Evolutionary conservation across 2,888 invertebrate species (phyloP).

Genomic region (Platycnemis pennipes): DNA sequence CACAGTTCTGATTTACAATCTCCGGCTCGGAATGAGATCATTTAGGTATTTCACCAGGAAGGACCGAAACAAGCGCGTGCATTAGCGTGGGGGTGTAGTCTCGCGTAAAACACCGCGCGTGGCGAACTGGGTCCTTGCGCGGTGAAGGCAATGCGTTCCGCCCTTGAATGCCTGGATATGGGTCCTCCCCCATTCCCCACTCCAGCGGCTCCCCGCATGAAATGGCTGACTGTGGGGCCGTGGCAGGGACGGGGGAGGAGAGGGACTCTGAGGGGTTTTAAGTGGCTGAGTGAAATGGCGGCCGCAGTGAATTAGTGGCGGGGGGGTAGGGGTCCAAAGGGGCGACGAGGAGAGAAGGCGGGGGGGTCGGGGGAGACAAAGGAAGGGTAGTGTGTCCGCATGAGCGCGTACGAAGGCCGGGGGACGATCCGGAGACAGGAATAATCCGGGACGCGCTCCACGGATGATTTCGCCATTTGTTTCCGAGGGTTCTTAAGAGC

Average conservation of each 20-base stretch:
- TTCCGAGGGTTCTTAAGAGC: not conserved
- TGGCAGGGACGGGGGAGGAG: not conserved
- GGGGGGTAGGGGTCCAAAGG: not conserved
- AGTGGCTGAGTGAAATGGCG: not conserved
- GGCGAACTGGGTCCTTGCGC: not conserved
- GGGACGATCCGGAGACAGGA: not conserved
- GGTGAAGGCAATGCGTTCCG: not conserved
- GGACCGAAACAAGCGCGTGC: not conserved
- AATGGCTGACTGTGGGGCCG: not conserved
- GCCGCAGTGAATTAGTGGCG: slow-evolving; percentile 8
- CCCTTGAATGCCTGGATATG: not conserved
- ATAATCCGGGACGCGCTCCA: not conserved
- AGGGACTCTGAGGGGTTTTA: not conserved
- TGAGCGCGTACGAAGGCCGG: not conserved
- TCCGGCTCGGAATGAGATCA: not conserved
- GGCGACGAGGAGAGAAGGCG: not conserved
- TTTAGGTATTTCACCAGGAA: not conserved
- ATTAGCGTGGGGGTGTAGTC: too few relatives aligned
- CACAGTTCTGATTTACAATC: too few relatives aligned
- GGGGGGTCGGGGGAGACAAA: slow-evolving; percentile 1
- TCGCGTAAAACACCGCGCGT: not conserved
- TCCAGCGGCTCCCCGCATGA: not conserved
- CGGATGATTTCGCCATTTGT: not conserved
- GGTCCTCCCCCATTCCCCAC: not conserved
- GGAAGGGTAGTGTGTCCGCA: not conserved